These are phyloP conservation scores for Anguilla anguilla DNA, from an alignment of 2,797 vertebrate genomes.

Conservation along the genomic window DNA sequence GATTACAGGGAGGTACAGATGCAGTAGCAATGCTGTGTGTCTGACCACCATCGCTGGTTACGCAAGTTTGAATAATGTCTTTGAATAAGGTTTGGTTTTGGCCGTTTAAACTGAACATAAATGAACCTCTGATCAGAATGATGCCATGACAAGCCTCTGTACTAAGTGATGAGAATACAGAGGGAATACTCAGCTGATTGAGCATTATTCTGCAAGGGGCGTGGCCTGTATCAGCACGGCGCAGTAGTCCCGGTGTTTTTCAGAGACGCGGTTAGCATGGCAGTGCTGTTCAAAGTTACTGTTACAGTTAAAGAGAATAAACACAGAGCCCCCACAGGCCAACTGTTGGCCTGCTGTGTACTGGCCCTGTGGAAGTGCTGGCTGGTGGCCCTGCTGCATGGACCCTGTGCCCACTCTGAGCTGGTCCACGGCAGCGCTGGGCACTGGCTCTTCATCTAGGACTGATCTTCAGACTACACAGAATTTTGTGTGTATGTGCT, in stretches of 20 bases:
- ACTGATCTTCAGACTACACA: not conserved
- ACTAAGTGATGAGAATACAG: not conserved
- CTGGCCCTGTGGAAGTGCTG: not conserved
- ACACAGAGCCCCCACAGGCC: not conserved
- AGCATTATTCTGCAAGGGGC: slow-evolving; percentile 68
- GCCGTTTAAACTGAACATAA: not conserved
- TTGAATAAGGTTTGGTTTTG: not conserved
- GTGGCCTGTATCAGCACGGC: slow-evolving; percentile 66
- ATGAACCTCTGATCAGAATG: slow-evolving; percentile 8
- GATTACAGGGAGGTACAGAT: slow-evolving; percentile 36
- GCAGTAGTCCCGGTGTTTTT: slow-evolving; percentile 49
- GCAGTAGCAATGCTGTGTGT: not conserved
- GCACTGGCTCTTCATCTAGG: not conserved
- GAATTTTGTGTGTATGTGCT: slow-evolving; percentile 13
- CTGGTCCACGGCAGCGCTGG: not conserved
- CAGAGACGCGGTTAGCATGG: slow-evolving; percentile 55
- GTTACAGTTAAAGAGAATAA: slow-evolving; percentile 1
- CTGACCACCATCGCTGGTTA: slow-evolving; percentile 25
- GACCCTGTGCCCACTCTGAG: not conserved
- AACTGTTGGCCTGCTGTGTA: not conserved
- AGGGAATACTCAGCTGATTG: slow-evolving; percentile 43
- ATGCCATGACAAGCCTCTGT: not conserved
- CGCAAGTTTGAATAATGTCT: not conserved
- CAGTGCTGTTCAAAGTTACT: slow-evolving; percentile 27
- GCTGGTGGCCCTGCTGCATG: not conserved